Evolutionary conservation across 1,140 invertebrate genomes (phyloP), one percentile per base, ranked within the genome.

Genomic region (Drosophila ambigua): DNA sequence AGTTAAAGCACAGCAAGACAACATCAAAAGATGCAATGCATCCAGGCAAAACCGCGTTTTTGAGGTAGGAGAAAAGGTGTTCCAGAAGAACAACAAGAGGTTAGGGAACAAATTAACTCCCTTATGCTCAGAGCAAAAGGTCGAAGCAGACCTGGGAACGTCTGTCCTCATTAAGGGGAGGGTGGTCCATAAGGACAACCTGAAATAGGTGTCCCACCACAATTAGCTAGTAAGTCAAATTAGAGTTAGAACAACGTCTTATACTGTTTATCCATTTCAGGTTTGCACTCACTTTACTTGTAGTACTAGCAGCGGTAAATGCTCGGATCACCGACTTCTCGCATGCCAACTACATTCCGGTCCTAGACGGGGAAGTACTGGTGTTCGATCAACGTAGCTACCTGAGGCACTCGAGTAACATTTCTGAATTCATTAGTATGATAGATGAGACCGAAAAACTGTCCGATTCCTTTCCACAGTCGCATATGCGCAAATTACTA

Each of bases 81-180:
- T 31, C 44, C 43, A 39, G 26, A 55, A 64, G 52, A 54, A 58
- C 26, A 58, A 58, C 28, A 58, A 35, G 55, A 31, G 28, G 28
- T 51, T 75, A 41, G 48, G 58, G 8, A 71, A 75, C 23, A 77
- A 72, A 51, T 46, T 77, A 1, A 52, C 51, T 4, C 35, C 62
- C 3, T 31, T 72, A 13, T 72, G 26, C 15, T 7, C 44, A 5
- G 62, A 77, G 9, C 51, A 50, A 31, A 5, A 5, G 9, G 26
- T 77, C 5, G 2, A 77, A 41, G 62, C 57, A 20, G 68, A 77
- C 61, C 13, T 66, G 35, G 67, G 54, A 44, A 63, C 60, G 45
- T 28, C 59, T 6, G 59, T 69, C 16, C 50, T 69, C 13, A 51
- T 69, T 44, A 69, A 43, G 54, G 60, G 53, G 67, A 63, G 67